These are phyloP conservation scores for Metacarcinus magister DNA, from an alignment of 2,888 invertebrate genomes.

Conservation along the genomic window DNA sequence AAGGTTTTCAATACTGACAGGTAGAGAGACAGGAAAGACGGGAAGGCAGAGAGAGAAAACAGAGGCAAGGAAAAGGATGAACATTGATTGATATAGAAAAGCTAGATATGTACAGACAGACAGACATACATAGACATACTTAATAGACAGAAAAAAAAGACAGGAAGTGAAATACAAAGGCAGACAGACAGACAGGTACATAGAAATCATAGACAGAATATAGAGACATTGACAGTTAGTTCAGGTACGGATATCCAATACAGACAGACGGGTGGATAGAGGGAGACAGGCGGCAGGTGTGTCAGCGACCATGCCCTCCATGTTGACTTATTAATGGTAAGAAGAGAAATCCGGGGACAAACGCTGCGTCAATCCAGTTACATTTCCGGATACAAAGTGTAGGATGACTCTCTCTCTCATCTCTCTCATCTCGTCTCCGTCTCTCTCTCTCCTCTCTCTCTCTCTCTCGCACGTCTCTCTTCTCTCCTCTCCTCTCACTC, in stretches of 20 bases:
- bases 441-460: no score
- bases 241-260: background rate
- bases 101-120: no score
- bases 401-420: slow-evolving; percentile 8
- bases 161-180: background rate
- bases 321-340: background rate
- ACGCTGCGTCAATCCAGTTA: slow-evolving; percentile 7
- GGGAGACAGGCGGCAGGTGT: background rate
- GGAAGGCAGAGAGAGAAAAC: background rate
- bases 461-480: background rate
- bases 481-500: background rate
- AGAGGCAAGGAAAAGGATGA: no score
- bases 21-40: background rate
- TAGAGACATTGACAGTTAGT: no score
- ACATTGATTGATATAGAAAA: no score
- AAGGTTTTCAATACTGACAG: no score
- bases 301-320: background rate
- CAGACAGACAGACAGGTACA: background rate
- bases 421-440: no score
- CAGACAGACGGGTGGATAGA: background rate
- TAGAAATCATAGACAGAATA: no score
- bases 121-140: no score
- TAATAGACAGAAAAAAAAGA: no score
- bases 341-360: background rate
- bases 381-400: slow-evolving; percentile 26